Percentiles rank a stretch among this genome's conserved stretches.
These are phyloP conservation scores for Alviniconcha marisindica DNA, from an alignment of 1,140 invertebrate species.

Conservation along the genomic window DNA sequence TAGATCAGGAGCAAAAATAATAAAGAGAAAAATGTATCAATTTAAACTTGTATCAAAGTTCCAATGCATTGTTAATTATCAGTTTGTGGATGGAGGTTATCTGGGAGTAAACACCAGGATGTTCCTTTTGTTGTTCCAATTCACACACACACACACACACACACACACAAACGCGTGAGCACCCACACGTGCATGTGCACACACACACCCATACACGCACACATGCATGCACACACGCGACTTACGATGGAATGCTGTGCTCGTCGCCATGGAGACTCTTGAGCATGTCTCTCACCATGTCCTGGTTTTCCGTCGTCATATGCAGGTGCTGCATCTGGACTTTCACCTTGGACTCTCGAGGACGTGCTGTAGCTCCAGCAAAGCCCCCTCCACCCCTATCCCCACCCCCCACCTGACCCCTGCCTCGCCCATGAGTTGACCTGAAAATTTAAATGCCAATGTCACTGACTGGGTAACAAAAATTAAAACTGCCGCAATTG, in stretches of 20 bases:
- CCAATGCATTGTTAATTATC: no score
- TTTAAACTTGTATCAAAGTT: no score
- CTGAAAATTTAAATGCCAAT: not conserved
- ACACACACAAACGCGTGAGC: not conserved
- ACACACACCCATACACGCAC: no score
- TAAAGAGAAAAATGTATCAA: no score
- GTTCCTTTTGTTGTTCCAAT: not conserved
- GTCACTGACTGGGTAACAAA: not conserved
- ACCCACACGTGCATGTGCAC: not conserved
- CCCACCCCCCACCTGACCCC: not conserved
- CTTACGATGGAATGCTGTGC: constrained; percentile 38
- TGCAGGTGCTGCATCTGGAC: constrained; percentile 68
- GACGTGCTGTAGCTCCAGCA: not conserved
- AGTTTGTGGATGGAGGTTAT: no score
- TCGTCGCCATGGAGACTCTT: constrained; percentile 61
- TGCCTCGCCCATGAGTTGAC: not conserved
- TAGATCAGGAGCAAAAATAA: no score
- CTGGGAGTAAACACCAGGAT: no score
- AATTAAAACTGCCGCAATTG: no score
- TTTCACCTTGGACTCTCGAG: constrained; percentile 41
- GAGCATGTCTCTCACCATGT: constrained; percentile 68
- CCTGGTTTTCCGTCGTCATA: constrained; percentile 71
- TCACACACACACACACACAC: constrained; percentile 1
- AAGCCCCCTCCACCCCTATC: not conserved
- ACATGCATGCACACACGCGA: not conserved